Base-by-base conservation (phyloP, 1,140 invertebrate genomes). In the Anagrus nilaparvatae region DNA sequence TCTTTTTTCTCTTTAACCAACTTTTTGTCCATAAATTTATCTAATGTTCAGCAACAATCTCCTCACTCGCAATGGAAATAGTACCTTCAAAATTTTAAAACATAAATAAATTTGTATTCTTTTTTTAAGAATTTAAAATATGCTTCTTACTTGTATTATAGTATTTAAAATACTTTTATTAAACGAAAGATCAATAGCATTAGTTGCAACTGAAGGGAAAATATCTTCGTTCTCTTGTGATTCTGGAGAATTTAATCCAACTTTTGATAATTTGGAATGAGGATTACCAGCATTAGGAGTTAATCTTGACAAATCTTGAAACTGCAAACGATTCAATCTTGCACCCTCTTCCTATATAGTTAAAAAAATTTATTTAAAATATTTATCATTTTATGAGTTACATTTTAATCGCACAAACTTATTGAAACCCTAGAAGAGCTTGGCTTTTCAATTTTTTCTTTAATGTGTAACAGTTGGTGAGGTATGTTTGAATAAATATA, bases 21-120 rank as follows among this genome's bases (percentile, higher is more conserved):
- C 69, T 94, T 94, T 54, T 79, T 79, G 5, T 84, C 80, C 51
- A 88, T 74, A 6, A 94, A 69, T 47, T 81, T 78, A 8, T 90
- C 85, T 21, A 95, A 60, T 0, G 83, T 54, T 92, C 88, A 0
- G 84, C 82, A 16, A 78, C 52, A 34, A 84, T 68, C 38, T 78
- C 74, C 30, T 81, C 80, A 25, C 65, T 55, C 40, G 54, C 63
- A 60, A 30, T 5, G 45, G 43, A 41, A 47, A 13, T 45, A 20
- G 37, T 47, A 47, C 44, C 43, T 7, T 40, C 16, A 24, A 4
- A 20, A 29, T 39, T n/a, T n/a, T n/a, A n/a, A n/a, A n/a, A n/a
- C n/a, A n/a, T n/a, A n/a, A n/a, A n/a, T n/a, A n/a, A n/a, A n/a
- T n/a, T n/a, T n/a, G n/a, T n/a, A n/a, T n/a, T n/a, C n/a, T n/a